phyloP scores from a whole-genome alignment of 1,140 invertebrate genomes.

The Ips typographus region DNA sequence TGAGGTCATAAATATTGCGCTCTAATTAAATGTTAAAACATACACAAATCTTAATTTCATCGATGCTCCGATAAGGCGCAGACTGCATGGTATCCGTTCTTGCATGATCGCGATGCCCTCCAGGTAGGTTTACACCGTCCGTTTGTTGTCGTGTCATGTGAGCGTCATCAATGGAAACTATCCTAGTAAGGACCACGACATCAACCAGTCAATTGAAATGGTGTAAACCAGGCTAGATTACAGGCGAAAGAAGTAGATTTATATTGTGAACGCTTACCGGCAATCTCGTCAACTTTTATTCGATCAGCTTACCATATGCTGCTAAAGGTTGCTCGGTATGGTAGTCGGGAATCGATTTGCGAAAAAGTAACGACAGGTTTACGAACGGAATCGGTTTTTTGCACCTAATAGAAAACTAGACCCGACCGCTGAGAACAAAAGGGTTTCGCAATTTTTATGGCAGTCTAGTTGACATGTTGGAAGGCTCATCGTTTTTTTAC shows the following conservation, averaged over 20 bases:
- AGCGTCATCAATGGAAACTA: too few species aligned
- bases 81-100: conserved; percentile 1
- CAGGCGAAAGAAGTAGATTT: not conserved
- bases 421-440: not conserved
- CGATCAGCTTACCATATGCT: conserved; percentile 1
- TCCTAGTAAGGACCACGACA: too few species aligned
- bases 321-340: conserved; percentile 4
- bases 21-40: conserved; percentile 3
- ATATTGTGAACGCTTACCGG: not conserved
- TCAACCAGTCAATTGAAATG: not conserved
- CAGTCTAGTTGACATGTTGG: not conserved
- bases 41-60: conserved; percentile 1
- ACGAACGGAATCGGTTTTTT: not conserved
- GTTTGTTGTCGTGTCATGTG: too few species aligned
- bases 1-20: conserved; percentile 1
- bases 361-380: conserved; percentile 1
- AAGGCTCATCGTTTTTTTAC: too few species aligned
- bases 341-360: conserved; percentile 1
- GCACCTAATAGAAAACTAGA: not conserved
- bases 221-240: not conserved
- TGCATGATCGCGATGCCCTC: not conserved
- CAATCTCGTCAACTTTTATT: conserved; percentile 5
- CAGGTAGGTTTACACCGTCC: not conserved
- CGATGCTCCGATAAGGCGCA: conserved; percentile 3
- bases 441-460: not conserved